phyloP scores from a whole-genome alignment of 2,113 vertebrate species.

The Macheiramphus alcinus region DNA sequence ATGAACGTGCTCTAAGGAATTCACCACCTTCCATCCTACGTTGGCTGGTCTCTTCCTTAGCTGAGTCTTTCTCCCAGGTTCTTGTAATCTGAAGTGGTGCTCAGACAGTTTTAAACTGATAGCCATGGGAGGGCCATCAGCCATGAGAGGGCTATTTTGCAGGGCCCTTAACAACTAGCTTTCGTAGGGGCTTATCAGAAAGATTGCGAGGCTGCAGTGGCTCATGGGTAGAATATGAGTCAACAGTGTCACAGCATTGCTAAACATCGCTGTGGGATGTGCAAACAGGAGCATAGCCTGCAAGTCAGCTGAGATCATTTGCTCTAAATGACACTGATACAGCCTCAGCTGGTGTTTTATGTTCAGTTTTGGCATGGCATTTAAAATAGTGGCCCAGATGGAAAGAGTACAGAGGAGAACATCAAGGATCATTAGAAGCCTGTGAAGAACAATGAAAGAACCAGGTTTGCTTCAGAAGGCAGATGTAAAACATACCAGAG shows the following conservation, averaged over 20 bases:
- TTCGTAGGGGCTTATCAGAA: neutral
- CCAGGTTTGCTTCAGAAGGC: neutral
- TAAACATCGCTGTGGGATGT: neutral
- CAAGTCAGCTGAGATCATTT: slow-evolving; percentile 10
- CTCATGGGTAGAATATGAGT: neutral
- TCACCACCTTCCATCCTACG: neutral
- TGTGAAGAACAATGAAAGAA: neutral
- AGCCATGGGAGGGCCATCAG: neutral
- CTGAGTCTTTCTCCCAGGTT: neutral
- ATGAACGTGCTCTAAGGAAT: accelerated
- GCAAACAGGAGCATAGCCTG: slow-evolving; percentile 11
- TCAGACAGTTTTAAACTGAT: neutral
- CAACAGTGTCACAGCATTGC: neutral
- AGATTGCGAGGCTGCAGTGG: neutral
- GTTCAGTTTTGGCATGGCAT: neutral
- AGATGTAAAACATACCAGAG: neutral
- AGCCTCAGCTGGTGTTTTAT: neutral
- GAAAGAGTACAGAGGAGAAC: neutral
- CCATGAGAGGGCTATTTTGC: neutral
- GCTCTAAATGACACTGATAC: slow-evolving; percentile 17
- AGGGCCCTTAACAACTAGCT: neutral
- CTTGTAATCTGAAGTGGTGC: neutral
- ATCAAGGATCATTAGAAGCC: neutral
- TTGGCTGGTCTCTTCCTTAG: neutral
- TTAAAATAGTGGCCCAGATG: neutral